A percentile compares a stretch with the other conserved stretches of the same genome.
phyloP scores from a whole-genome alignment of 2,888 invertebrate species.

The Deilephila elpenor region DNA sequence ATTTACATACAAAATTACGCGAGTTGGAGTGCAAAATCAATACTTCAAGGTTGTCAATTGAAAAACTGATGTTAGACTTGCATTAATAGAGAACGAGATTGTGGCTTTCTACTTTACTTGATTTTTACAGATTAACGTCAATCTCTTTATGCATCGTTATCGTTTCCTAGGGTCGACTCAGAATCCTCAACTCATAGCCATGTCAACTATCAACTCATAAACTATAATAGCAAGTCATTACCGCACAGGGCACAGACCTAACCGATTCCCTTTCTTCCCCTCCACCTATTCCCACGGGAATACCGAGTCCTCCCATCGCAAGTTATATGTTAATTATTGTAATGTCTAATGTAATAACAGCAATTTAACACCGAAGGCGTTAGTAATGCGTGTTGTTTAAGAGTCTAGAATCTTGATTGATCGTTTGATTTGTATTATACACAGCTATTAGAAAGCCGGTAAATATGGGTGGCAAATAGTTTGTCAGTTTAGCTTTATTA shows the following conservation, averaged over 20 bases:
- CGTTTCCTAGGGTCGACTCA: too few species aligned
- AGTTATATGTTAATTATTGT: background rate
- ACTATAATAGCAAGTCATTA: too few species aligned
- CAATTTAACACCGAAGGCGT: conserved; percentile 3
- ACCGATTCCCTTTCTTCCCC: background rate
- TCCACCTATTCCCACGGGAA: background rate
- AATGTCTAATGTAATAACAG: background rate
- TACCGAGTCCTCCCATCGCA: background rate
- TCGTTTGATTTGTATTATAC: conserved; percentile 1
- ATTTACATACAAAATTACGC: too few species aligned
- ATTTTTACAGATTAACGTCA: too few species aligned
- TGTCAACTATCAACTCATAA: too few species aligned
- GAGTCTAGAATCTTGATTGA: background rate
- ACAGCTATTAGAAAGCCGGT: conserved; percentile 1
- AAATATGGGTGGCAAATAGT: background rate
- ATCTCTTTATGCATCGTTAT: too few species aligned
- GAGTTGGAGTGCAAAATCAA: too few species aligned
- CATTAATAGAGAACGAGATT: too few species aligned
- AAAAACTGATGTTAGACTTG: too few species aligned
- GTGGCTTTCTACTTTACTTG: too few species aligned
- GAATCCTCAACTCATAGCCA: too few species aligned
- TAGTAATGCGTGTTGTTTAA: background rate
- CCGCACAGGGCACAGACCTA: background rate
- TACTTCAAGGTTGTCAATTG: too few species aligned
- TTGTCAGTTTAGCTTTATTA: conserved; percentile 1